A percentile compares a stretch with the other conserved stretches of the same genome.
phyloP scores from a whole-genome alignment of 2,113 vertebrate genomes.

The Heptranchias perlo region DNA sequence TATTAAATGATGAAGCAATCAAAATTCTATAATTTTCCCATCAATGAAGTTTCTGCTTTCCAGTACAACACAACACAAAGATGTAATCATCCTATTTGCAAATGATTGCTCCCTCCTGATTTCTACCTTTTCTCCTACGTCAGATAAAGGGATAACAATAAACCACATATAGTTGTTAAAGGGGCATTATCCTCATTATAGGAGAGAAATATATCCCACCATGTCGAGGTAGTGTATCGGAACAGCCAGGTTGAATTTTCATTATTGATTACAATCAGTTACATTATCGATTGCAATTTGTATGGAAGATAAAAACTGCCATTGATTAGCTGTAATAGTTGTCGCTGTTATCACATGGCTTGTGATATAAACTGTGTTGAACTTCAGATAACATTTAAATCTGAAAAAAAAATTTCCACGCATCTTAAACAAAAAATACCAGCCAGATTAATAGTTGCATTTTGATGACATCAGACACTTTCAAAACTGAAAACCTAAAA shows the following conservation, averaged over 20 bases:
- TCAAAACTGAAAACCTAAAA: not conserved
- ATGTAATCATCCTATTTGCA: constrained; percentile 12
- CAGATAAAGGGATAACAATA: constrained; percentile 31
- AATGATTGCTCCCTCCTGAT: constrained; percentile 44
- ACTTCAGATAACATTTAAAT: not conserved
- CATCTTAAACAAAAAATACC: not conserved
- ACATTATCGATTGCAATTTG: not conserved
- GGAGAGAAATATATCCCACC: not conserved
- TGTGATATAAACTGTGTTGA: not conserved
- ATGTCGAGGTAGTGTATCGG: not conserved
- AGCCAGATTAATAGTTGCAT: not conserved
- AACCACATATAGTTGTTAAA: not conserved
- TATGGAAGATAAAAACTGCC: not conserved
- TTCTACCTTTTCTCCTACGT: constrained; percentile 40
- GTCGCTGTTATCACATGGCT: too few species aligned
- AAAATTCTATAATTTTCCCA: constrained; percentile 41
- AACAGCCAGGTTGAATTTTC: not conserved
- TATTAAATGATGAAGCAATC: constrained; percentile 40
- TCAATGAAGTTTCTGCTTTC: constrained; percentile 42
- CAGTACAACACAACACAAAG: constrained; percentile 34
- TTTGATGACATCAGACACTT: not conserved
- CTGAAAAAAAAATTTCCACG: not conserved
- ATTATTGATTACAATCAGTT: not conserved
- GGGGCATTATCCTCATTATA: not conserved
- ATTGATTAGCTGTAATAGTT: too few species aligned